These are phyloP conservation scores for Torymus aiolomorphi DNA, from an alignment of 2,888 invertebrate genomes.

Conservation along the genomic window DNA sequence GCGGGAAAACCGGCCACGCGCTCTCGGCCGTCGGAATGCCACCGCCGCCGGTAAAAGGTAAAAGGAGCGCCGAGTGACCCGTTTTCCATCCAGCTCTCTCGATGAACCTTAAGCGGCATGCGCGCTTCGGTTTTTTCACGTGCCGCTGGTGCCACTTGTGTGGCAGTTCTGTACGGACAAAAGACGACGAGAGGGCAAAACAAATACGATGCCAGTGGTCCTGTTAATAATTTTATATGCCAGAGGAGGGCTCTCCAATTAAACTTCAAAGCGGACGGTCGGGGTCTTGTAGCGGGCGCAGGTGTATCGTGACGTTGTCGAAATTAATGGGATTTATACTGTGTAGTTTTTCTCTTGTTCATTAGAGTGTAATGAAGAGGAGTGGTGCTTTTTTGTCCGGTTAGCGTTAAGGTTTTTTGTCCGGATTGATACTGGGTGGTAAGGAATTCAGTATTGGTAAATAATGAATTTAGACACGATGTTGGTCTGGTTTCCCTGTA, in stretches of 20 bases:
- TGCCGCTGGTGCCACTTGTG: conserved; percentile 1
- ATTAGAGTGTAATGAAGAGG: background rate
- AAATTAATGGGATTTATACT: conserved; percentile 9
- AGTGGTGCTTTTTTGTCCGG: too few relatives aligned
- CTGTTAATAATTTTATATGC: conserved; percentile 10
- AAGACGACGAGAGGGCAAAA: background rate
- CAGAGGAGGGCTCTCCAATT: background rate
- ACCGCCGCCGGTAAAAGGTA: conserved; percentile 33
- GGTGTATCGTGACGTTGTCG: conserved; percentile 7
- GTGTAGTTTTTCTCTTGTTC: background rate
- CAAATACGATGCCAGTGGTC: conserved; percentile 12
- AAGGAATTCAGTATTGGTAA: too few relatives aligned
- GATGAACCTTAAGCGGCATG: background rate
- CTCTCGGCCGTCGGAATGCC: conserved; percentile 31
- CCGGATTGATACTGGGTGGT: too few relatives aligned
- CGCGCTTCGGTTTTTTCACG: background rate
- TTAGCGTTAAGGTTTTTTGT: too few relatives aligned
- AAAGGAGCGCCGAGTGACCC: conserved; percentile 40
- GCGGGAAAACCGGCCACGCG: background rate
- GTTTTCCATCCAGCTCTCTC: conserved; percentile 19
- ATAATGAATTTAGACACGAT: too few relatives aligned
- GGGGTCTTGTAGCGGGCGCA: background rate
- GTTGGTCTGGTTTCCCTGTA: too few relatives aligned
- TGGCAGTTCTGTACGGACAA: background rate
- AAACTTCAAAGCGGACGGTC: background rate